Evolutionary conservation across 2,797 vertebrate genomes (phyloP).

Genomic region (Eurystomus glaucurus): DNA sequence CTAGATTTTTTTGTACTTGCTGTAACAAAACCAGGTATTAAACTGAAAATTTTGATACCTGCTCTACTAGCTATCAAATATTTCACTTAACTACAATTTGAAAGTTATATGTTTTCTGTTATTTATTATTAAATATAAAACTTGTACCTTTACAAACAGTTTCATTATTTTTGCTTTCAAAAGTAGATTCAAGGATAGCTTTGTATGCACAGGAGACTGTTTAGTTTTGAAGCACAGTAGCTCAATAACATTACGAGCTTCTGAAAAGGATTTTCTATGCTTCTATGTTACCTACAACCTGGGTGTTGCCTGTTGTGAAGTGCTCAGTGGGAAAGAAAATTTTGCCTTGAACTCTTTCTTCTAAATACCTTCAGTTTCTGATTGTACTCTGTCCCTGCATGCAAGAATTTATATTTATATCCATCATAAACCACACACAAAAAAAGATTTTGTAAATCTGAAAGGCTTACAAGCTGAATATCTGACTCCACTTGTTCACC

Average conservation of each 20-base stretch:
- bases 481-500: background rate
- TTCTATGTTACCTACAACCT: background rate
- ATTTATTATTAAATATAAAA: background rate
- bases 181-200: background rate
- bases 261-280: background rate
- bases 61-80: background rate
- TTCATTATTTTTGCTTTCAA: background rate
- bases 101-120: background rate
- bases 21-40: background rate
- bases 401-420: background rate
- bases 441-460: background rate
- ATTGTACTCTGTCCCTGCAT: background rate
- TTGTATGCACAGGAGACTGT: background rate
- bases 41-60: background rate
- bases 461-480: background rate
- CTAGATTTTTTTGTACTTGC: background rate
- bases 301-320: background rate
- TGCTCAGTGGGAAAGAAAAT: background rate
- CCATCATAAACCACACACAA: background rate
- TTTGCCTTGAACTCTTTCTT: background rate
- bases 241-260: background rate
- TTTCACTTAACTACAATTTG: background rate
- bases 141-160: background rate
- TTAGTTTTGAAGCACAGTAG: background rate
- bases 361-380: background rate